These are phyloP conservation scores for Clarias fuscus DNA, from an alignment of 2,797 vertebrate species.

Conservation along the genomic window DNA sequence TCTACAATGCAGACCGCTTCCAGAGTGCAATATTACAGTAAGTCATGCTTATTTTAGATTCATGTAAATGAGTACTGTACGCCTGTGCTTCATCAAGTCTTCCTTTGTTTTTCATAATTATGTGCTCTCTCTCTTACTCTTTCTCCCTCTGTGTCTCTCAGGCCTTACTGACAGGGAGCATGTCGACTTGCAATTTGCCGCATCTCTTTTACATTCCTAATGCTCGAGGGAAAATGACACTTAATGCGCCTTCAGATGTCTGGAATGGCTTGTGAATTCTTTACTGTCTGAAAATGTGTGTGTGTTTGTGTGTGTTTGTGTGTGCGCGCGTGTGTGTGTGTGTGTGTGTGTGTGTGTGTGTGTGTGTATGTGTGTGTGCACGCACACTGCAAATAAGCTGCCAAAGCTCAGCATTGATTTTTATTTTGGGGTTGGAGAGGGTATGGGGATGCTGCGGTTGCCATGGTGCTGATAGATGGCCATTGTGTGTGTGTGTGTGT, in stretches of 20 bases:
- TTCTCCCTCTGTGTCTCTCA: slow-evolving; percentile 13
- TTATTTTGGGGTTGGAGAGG: slow-evolving; percentile 56
- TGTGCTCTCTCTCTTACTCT: neutral
- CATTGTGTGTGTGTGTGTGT: slow-evolving; percentile 77
- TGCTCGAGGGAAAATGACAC: slow-evolving; percentile 64
- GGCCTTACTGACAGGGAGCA: slow-evolving; percentile 55
- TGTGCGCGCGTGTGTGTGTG: slow-evolving; percentile 11
- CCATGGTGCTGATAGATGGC: slow-evolving; percentile 77
- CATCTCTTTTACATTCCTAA: slow-evolving; percentile 63
- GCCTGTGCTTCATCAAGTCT: slow-evolving; percentile 12
- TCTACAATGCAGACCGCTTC: slow-evolving; percentile 5
- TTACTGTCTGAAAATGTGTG: slow-evolving; percentile 46
- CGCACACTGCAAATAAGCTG: slow-evolving; percentile 36
- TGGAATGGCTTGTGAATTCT: slow-evolving; percentile 64
- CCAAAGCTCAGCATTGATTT: slow-evolving; percentile 65
- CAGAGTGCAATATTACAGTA: slow-evolving; percentile 3
- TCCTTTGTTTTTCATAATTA: slow-evolving; percentile 32
- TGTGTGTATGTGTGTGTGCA: neutral
- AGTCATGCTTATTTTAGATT: slow-evolving; percentile 10
- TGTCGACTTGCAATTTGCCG: slow-evolving; percentile 59
- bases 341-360: neutral
- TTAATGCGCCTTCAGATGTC: slow-evolving; percentile 70
- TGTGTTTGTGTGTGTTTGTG: slow-evolving; percentile 42
- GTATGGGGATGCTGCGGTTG: slow-evolving; percentile 65
- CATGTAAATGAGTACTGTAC: neutral